phyloP scores from a whole-genome alignment of 2,797 vertebrate genomes.

The Phataginus tricuspis region DNA sequence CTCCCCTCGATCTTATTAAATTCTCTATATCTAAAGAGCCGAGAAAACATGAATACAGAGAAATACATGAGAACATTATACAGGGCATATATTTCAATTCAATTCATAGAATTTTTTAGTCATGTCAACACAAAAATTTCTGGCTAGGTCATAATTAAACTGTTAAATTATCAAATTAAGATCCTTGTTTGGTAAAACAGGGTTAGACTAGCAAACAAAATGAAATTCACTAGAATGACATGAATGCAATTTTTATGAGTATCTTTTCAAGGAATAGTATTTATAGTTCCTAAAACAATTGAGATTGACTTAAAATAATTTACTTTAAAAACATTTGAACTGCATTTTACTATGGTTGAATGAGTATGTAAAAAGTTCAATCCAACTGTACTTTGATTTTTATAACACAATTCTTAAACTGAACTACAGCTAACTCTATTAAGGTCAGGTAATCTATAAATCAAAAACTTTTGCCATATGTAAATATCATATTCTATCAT shows the following conservation, averaged over 20 bases:
- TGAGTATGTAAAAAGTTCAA: background rate
- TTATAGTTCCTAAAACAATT: background rate
- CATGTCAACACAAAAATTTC: background rate
- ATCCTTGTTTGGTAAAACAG: background rate
- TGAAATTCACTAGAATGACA: background rate
- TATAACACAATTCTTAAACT: background rate
- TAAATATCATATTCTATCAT: background rate
- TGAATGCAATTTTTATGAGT: background rate
- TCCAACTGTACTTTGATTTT: background rate
- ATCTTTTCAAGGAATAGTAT: background rate
- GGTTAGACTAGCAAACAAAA: slow-evolving; percentile 12
- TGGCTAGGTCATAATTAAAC: background rate
- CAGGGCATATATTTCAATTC: background rate
- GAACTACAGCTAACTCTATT: background rate
- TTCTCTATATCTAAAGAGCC: background rate
- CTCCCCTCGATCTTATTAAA: background rate
- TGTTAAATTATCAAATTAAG: slow-evolving; percentile 33
- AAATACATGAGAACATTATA: background rate
- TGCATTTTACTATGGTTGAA: background rate
- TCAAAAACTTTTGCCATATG: background rate
- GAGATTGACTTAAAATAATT: background rate
- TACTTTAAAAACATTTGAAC: slow-evolving; percentile 15
- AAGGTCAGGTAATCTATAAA: background rate
- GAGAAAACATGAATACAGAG: slow-evolving; percentile 5
- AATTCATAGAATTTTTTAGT: slow-evolving; percentile 40